phyloP scores from a whole-genome alignment of 2,797 vertebrate genomes.

The Alca torda region DNA sequence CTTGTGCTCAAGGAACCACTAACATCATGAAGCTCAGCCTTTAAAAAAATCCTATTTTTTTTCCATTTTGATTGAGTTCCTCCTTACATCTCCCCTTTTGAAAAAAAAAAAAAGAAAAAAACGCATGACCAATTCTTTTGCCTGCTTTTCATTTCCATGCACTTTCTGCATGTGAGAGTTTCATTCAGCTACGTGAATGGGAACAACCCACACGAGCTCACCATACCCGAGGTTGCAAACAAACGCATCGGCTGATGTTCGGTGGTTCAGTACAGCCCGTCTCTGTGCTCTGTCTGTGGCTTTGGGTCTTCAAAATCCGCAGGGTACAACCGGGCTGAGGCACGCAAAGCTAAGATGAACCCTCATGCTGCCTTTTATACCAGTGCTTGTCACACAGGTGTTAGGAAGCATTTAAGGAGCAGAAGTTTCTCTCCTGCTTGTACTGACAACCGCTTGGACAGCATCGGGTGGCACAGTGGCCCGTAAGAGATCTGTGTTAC shows the following conservation, averaged over 20 bases:
- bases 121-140: neutral
- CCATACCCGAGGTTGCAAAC: neutral
- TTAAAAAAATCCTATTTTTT: neutral
- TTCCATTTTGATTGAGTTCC: neutral
- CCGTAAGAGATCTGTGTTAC: neutral
- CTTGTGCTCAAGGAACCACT: neutral
- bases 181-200: neutral
- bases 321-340: neutral
- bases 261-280: neutral
- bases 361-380: neutral
- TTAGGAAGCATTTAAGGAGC: neutral
- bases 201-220: neutral
- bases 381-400: neutral
- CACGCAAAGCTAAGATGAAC: neutral
- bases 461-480: neutral
- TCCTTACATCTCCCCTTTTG: neutral
- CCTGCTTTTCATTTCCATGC: neutral
- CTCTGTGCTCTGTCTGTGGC: neutral
- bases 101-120: neutral
- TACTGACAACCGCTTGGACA: neutral
- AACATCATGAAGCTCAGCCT: neutral
- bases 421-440: neutral
- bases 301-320: neutral
- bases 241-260: fast-evolving
- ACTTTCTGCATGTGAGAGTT: neutral